These are phyloP conservation scores for Sakesphorus luctuosus DNA, from an alignment of 2,113 vertebrate species.

Conservation along the genomic window DNA sequence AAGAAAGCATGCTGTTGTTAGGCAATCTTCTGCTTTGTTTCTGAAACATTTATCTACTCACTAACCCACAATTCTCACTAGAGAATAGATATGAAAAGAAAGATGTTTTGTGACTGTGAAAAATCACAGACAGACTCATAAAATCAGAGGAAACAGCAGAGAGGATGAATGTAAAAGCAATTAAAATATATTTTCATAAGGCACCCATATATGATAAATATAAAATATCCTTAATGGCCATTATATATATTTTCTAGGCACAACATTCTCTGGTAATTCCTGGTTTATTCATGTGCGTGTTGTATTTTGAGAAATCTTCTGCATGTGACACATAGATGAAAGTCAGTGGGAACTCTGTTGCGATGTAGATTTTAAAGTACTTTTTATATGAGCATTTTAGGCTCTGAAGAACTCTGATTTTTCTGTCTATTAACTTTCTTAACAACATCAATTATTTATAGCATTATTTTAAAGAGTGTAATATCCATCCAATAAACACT, in stretches of 20 bases:
- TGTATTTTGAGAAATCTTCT: not conserved
- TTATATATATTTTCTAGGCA: not conserved
- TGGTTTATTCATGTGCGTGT: not conserved
- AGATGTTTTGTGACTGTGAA: not conserved
- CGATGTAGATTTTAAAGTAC: not conserved
- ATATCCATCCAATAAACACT: conserved; percentile 46
- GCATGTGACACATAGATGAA: not conserved
- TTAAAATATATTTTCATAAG: not conserved
- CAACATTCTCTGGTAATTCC: not conserved
- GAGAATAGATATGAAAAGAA: conserved; percentile 1
- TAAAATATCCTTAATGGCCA: not conserved
- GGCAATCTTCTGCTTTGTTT: conserved; percentile 33
- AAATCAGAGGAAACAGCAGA: not conserved
- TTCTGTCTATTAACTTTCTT: conserved; percentile 7
- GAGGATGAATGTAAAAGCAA: not conserved
- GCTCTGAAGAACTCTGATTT: not conserved
- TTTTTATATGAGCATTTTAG: not conserved
- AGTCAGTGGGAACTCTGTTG: not conserved
- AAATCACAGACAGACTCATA: not conserved
- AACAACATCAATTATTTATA: not conserved
- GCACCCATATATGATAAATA: not conserved
- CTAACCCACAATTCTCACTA: conserved; percentile 4
- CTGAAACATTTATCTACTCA: conserved; percentile 1
- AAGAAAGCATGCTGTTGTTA: conserved; percentile 34
- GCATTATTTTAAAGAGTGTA: not conserved